These are phyloP conservation scores for Mechanitis messenoides DNA, from an alignment of 2,888 invertebrate species.

Conservation along the genomic window DNA sequence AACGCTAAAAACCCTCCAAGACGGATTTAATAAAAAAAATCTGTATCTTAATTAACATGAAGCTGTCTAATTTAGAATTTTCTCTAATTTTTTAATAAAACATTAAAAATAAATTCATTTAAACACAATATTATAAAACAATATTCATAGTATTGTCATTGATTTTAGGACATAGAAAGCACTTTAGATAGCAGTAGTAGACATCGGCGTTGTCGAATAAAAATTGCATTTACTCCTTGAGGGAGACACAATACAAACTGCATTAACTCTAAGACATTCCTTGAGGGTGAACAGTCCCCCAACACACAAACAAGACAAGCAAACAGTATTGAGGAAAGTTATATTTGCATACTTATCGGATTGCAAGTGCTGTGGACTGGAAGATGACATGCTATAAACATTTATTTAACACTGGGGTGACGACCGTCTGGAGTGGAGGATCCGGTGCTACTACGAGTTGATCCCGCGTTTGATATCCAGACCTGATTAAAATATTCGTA, in stretches of 20 bases:
- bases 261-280: slow-evolving; percentile 17
- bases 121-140: too few species aligned
- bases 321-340: slow-evolving; percentile 28
- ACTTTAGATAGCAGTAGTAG: neutral
- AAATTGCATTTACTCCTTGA: slow-evolving; percentile 3
- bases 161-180: neutral
- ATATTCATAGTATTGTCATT: neutral
- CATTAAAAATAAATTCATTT: too few species aligned
- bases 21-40: too few species aligned
- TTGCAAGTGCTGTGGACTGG: slow-evolving; percentile 17
- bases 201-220: neutral
- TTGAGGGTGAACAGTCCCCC: slow-evolving; percentile 8
- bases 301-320: slow-evolving; percentile 20
- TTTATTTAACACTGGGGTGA: slow-evolving; percentile 3
- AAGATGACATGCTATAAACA: slow-evolving; percentile 14
- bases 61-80: too few species aligned
- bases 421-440: slow-evolving; percentile 1
- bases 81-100: too few species aligned
- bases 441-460: neutral
- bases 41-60: too few species aligned
- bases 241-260: slow-evolving; percentile 15
- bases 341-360: slow-evolving; percentile 40
- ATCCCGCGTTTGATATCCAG: too few species aligned
- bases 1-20: too few species aligned
- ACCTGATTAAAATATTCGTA: too few species aligned